phyloP scores from a whole-genome alignment of 2,888 invertebrate species.

The Minunthozetes semirufus region DNA sequence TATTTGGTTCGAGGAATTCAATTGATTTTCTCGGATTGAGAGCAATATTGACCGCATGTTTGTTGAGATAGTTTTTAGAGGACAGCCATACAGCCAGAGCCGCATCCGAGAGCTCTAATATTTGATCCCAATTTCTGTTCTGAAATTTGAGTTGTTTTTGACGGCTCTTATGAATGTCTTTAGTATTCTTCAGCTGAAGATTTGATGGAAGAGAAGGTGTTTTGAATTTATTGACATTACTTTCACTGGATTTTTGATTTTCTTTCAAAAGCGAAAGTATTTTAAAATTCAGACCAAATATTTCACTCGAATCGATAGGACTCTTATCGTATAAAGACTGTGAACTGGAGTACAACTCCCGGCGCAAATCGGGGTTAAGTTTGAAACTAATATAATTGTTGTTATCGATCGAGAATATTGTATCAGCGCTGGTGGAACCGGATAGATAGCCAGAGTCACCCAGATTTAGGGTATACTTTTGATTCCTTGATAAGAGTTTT shows the following conservation, averaged over 20 bases:
- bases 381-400: not conserved
- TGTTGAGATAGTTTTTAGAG: not conserved
- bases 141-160: not conserved
- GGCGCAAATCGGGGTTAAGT: not conserved
- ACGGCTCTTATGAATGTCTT: not conserved
- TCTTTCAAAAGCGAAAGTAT: not conserved
- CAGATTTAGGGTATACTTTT: not conserved
- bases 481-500: not conserved
- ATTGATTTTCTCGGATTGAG: not conserved
- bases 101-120: not conserved
- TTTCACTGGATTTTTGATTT: not conserved
- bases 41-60: not conserved
- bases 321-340: not conserved
- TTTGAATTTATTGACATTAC: not conserved
- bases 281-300: not conserved
- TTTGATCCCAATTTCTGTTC: not conserved
- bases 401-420: conserved; percentile 6
- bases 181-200: not conserved
- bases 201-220: not conserved
- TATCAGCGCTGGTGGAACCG: not conserved
- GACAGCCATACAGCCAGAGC: not conserved
- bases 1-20: not conserved
- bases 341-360: not conserved
- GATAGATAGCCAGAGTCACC: not conserved
- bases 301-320: not conserved